Evolutionary conservation across 2,888 invertebrate genomes (phyloP).

Genomic region (Schizaphis graminum): DNA sequence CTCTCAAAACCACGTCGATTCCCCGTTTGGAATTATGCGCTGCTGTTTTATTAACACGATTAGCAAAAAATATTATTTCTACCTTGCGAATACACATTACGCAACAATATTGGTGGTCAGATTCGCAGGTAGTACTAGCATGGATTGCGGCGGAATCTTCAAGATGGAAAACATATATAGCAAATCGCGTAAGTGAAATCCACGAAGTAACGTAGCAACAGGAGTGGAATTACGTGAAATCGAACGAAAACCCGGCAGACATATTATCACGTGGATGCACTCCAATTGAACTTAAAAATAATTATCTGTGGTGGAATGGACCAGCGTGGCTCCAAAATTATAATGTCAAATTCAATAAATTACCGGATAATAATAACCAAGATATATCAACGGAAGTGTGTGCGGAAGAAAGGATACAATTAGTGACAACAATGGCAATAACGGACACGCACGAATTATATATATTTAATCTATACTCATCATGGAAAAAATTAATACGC

Average conservation of each 20-base stretch:
- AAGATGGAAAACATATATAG: constrained; percentile 68
- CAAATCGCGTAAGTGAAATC: constrained; percentile 68
- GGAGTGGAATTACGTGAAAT: constrained; percentile 4
- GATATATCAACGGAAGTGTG: not conserved
- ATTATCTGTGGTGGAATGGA: constrained; percentile 43
- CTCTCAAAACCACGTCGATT: constrained; percentile 47
- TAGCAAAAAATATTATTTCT: not conserved
- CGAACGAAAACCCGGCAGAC: constrained; percentile 13
- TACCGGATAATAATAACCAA: not conserved
- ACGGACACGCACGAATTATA: not conserved
- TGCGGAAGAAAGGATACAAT: not conserved
- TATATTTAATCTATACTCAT: not conserved
- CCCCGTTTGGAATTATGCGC: constrained; percentile 61
- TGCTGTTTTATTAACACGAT: constrained; percentile 47
- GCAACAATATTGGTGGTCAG: constrained; percentile 20
- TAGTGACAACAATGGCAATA: not conserved
- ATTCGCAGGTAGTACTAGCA: constrained; percentile 25
- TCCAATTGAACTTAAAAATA: constrained; percentile 23
- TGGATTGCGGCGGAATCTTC: constrained; percentile 64
- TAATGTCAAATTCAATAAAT: not conserved
- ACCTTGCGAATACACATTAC: not conserved
- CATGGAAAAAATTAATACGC: not conserved
- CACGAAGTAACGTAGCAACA: constrained; percentile 33
- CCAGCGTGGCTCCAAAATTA: not conserved
- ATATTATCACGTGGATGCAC: constrained; percentile 54